These are phyloP conservation scores for Halocynthia roretzi DNA, from an alignment of 23 tunicate species.

Conservation along the genomic window DNA sequence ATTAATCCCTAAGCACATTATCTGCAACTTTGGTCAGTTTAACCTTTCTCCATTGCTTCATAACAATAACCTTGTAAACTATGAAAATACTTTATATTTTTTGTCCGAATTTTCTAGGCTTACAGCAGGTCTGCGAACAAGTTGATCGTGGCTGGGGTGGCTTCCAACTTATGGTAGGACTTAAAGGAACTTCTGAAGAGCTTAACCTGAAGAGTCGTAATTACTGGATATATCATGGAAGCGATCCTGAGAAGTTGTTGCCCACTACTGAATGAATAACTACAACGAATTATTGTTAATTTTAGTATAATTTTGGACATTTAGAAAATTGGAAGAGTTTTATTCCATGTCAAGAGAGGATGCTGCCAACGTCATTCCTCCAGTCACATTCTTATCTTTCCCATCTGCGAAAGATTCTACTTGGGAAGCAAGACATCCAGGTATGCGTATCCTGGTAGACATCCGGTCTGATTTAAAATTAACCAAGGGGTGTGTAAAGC, in stretches of 20 bases:
- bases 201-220: constrained; percentile 33
- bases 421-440: constrained; percentile 64
- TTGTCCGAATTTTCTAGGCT: neutral
- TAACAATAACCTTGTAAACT: neutral
- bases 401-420: constrained; percentile 86
- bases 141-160: constrained; percentile 24
- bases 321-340: constrained; percentile 25
- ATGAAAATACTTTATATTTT: neutral
- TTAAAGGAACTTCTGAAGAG: constrained; percentile 70
- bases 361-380: constrained; percentile 42
- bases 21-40: constrained; percentile 26
- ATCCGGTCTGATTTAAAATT: neutral
- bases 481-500: neutral
- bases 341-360: constrained; percentile 40
- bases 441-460: constrained; percentile 17
- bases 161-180: constrained; percentile 74
- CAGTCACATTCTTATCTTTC: constrained; percentile 72
- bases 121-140: neutral
- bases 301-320: neutral
- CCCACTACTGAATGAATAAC: too few relatives aligned
- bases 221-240: constrained; percentile 55
- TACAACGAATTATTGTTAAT: too few relatives aligned
- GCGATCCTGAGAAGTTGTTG: constrained; percentile 29
- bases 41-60: neutral
- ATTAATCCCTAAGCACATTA: constrained; percentile 28